Evolutionary conservation across 2,888 invertebrate genomes (phyloP).

Genomic region (Globia sparganii): DNA sequence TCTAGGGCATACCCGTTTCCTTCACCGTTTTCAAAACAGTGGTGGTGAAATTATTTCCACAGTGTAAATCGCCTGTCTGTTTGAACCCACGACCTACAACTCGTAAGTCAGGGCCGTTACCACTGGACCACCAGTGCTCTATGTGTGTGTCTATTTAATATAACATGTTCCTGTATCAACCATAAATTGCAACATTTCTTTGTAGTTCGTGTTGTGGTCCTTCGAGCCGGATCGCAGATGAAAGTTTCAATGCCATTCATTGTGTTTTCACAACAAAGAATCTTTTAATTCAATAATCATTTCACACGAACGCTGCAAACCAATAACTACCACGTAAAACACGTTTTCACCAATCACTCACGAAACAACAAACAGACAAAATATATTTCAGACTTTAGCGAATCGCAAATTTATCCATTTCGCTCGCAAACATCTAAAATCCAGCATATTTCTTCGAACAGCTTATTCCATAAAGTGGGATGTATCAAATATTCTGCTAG

Average conservation of each 20-base stretch:
- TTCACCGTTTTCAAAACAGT: too few relatives aligned
- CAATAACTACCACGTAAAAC: neutral
- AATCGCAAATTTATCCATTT: slow-evolving; percentile 9
- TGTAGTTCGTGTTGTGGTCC: neutral
- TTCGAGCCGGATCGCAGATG: slow-evolving; percentile 14
- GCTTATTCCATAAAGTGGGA: slow-evolving; percentile 27
- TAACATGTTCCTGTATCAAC: neutral
- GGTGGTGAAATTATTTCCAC: too few relatives aligned
- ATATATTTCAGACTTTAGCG: neutral
- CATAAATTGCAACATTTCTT: neutral
- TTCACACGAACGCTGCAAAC: neutral
- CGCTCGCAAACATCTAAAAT: slow-evolving; percentile 1
- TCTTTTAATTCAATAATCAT: neutral
- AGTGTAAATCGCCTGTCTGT: too few relatives aligned
- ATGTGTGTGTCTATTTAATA: neutral
- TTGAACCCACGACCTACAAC: too few relatives aligned
- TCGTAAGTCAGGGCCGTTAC: too few relatives aligned
- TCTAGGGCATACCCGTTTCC: too few relatives aligned
- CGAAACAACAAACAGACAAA: neutral
- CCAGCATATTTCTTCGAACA: neutral
- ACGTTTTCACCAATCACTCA: neutral
- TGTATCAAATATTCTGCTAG: slow-evolving; percentile 6
- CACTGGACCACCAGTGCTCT: too few relatives aligned
- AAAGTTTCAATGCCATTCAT: neutral
- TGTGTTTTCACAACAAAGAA: neutral